These are phyloP conservation scores for Allacma fusca DNA, from an alignment of 2,888 invertebrate species.

Conservation along the genomic window DNA sequence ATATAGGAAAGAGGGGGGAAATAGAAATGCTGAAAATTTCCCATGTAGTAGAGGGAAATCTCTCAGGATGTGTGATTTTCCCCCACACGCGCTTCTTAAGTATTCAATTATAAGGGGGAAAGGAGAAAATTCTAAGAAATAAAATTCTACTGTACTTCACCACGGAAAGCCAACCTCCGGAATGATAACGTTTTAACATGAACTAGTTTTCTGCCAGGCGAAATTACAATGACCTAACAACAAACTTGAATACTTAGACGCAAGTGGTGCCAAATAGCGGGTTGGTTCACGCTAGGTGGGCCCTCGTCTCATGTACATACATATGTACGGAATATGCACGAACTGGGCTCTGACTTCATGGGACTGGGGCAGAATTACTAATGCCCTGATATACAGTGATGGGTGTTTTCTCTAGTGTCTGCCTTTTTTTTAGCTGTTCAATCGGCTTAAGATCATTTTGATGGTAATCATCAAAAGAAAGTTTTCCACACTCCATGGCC, in stretches of 20 bases:
- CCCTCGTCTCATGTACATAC: not conserved
- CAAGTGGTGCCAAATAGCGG: not conserved
- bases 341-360: too few relatives aligned
- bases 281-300: not conserved
- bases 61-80: too few relatives aligned
- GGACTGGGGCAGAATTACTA: too few relatives aligned
- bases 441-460: constrained; percentile 3
- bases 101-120: not conserved
- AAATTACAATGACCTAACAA: not conserved
- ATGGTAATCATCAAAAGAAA: constrained; percentile 12
- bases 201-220: not conserved
- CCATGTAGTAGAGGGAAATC: too few relatives aligned
- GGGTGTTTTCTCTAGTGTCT: not conserved
- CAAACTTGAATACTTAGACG: not conserved
- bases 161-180: not conserved
- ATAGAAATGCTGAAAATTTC: too few relatives aligned
- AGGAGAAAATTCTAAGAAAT: not conserved
- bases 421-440: not conserved
- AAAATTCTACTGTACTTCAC: not conserved
- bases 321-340: too few relatives aligned
- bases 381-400: too few relatives aligned
- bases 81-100: not conserved
- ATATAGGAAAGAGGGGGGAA: too few relatives aligned
- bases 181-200: constrained; percentile 3
- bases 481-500: not conserved